Evolutionary conservation across 2,113 vertebrate species (phyloP), one percentile per base, ranked within the genome.

Genomic region (Phoxinus phoxinus): DNA sequence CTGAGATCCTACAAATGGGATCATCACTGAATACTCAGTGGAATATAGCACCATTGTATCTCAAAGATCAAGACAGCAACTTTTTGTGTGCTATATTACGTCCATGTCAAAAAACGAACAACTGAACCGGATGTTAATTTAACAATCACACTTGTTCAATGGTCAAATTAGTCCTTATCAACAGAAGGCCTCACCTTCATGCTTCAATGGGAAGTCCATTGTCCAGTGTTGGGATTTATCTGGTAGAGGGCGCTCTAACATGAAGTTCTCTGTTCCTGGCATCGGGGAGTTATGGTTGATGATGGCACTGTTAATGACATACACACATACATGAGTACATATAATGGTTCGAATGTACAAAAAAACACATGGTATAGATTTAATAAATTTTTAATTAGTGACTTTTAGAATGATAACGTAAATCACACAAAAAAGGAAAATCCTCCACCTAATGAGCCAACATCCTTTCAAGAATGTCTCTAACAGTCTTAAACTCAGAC

Each of bases 101-200:
- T 44, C 12, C 12, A 44, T 44, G 41, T 73, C 41, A 44, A 73
- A 46, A 73, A 25, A 23, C 2, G 3, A 15, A 25, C 23, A 25
- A 17, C 12, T 46, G 46, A 46, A 46, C 13, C 4, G 12, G 4
- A 37, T 10, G 1, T 37, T n/a, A 1, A 73, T 48, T 69, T 83
- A n/a, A 69, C 35, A 83, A 6, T 84, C 25, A 46, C 10, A 63
- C 81, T 25, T 61, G 53, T 87, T 32, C 0, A 83, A 21, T 11
- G 59, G 41, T 32, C 27, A n/a, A 85, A 63, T 25, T 48, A 30
- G 27, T 0, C 88, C 25, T 19, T 25, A 84, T 19, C 17, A 44
- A 8, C 37, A 25, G 12, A 77, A 73, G 25, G 48, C 71, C 73
- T 92, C 96, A 98, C 97, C 97, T 98, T 97, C 89, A 97, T 90